These are phyloP conservation scores for Brachyalestes nurse DNA, from an alignment of 2,797 vertebrate species.

Conservation along the genomic window DNA sequence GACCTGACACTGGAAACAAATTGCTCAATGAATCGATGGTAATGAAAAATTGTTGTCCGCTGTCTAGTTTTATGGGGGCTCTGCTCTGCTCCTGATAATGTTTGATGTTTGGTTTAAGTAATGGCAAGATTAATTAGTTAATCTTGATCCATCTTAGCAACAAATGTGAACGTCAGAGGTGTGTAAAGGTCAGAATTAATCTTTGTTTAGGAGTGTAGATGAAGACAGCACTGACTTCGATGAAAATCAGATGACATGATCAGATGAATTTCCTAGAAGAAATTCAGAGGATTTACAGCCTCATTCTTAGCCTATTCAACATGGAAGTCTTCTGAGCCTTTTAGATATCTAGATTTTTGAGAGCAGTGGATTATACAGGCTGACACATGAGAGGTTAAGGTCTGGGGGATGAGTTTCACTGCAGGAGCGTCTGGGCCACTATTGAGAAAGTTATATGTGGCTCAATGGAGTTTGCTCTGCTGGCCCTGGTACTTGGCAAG, in stretches of 20 bases:
- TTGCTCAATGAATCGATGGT: too few species aligned
- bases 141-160: background rate
- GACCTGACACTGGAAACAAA: too few species aligned
- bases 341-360: background rate
- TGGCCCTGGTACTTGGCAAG: slow-evolving; percentile 22
- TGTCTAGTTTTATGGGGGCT: too few species aligned
- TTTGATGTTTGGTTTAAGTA: too few species aligned
- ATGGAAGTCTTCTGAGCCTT: background rate
- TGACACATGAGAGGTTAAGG: background rate
- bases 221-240: background rate
- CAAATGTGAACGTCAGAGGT: background rate
- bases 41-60: too few species aligned
- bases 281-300: too few species aligned
- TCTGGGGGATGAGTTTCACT: background rate
- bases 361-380: background rate
- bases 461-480: slow-evolving; percentile 16
- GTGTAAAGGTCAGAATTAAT: background rate
- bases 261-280: too few species aligned
- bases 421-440: background rate
- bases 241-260: background rate
- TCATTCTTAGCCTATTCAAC: too few species aligned
- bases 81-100: too few species aligned
- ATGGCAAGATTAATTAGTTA: too few species aligned
- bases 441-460: slow-evolving; percentile 26
- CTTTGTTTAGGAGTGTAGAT: background rate